A percentile compares a stretch with the other conserved stretches of the same genome.
phyloP scores from a whole-genome alignment of 2,888 invertebrate species.

The Luperina testacea region DNA sequence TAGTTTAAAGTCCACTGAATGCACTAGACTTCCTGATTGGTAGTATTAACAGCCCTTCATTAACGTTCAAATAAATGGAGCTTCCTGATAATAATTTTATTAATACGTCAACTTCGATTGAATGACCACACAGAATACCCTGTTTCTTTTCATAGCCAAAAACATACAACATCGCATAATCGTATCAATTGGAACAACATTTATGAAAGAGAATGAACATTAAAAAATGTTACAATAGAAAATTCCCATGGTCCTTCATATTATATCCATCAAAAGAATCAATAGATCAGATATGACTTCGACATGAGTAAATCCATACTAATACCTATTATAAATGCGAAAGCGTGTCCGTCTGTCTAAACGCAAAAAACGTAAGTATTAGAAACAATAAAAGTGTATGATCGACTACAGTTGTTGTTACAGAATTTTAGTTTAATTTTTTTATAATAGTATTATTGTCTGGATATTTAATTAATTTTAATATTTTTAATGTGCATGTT shows the following conservation, averaged over 20 bases:
- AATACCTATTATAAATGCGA: too few relatives aligned
- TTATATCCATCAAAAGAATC: slow-evolving; percentile 19
- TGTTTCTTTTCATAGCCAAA: slow-evolving; percentile 10
- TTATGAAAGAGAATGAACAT: not conserved
- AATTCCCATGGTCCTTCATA: not conserved
- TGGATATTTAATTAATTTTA: too few relatives aligned
- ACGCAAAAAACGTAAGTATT: too few relatives aligned
- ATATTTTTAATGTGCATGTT: too few relatives aligned
- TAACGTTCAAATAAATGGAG: not conserved
- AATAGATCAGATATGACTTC: not conserved
- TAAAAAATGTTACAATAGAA: not conserved
- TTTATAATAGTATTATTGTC: too few relatives aligned
- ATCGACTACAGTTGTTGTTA: too few relatives aligned
- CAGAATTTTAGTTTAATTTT: too few relatives aligned
- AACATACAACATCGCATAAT: slow-evolving; percentile 2
- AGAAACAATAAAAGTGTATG: too few relatives aligned
- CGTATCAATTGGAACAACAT: slow-evolving; percentile 1
- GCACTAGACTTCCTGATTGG: not conserved
- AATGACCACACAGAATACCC: slow-evolving; percentile 6
- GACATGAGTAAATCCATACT: not conserved
- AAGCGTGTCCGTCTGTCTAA: too few relatives aligned
- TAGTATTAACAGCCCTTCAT: not conserved
- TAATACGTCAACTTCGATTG: not conserved
- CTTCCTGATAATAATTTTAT: slow-evolving; percentile 10
- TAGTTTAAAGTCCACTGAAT: not conserved